Base-by-base conservation (phyloP, 2,888 invertebrate species). In the Acrobasis consociella region DNA sequence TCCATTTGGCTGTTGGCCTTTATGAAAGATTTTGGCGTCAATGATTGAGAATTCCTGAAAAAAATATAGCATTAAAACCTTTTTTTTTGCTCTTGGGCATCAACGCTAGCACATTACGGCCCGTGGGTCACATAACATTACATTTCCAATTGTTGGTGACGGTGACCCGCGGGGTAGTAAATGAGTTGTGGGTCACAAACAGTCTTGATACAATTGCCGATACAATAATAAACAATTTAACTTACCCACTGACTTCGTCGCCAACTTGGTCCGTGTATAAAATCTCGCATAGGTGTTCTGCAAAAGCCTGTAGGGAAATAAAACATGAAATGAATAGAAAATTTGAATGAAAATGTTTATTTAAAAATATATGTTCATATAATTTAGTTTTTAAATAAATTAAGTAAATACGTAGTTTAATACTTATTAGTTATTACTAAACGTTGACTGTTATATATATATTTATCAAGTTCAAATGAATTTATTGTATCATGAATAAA, bases 1-100 rank as follows among this genome's bases (percentile, higher is more conserved):
- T 97, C 97, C 60, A 96, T 95, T 84, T 97, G 96, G 76, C 97
- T 97, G 86, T 97, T 97, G 62, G 96, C 97, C 89, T 97, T 97
- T 83, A 98, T 97, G 82, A 97, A 97, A 16, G 97, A 97, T 83
- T 97, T 97, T 7, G 97, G 97, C 62, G 97, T 96, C 65, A 95
- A 94, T 91, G 95, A 94, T 74, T 95, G 94, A 9, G 55, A 55
- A 78, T 95, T 95, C 53, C 91, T 91, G 75, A 51, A 81, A 84
- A 37, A 51, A 58, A 13, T 22, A 22, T 3, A 22, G 22, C 22
- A 49, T 31, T 8, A 2, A 31, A 22, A 3, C 2, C 5, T 22
- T 22, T 5, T 31, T 31, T 31, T 31, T 31, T 31, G 5, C 31
- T 7, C 31, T 5, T 31, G 2, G 31, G 8, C 31, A 11, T 46